Conservation (phyloP, 2,888 invertebrate species). For the Shargacucullia verbasci region DNA sequence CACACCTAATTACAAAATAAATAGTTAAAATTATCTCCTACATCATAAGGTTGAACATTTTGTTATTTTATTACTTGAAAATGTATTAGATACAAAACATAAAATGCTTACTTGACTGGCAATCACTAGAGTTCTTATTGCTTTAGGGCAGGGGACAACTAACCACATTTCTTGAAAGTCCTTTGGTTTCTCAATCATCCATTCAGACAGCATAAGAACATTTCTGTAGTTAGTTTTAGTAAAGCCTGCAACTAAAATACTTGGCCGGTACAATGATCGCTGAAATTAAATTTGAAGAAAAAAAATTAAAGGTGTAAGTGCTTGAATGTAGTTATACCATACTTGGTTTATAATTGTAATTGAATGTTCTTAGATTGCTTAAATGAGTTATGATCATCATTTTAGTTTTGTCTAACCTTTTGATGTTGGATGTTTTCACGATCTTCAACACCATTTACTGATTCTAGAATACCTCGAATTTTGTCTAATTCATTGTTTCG, state of each 20-base stretch:
- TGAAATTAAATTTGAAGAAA: slow-evolving; percentile 57
- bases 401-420: slow-evolving; percentile 43
- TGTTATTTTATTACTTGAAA: too few relatives aligned
- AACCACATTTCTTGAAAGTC: slow-evolving; percentile 93
- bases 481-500: slow-evolving; percentile 83
- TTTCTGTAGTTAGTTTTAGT: slow-evolving; percentile 74
- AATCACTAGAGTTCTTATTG: slow-evolving; percentile 94
- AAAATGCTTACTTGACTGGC: slow-evolving; percentile 79
- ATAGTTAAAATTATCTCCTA: too few relatives aligned
- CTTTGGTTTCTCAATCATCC: slow-evolving; percentile 96
- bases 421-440: slow-evolving; percentile 30
- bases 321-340: background rate
- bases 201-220: slow-evolving; percentile 97
- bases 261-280: slow-evolving; percentile 73
- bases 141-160: slow-evolving; percentile 94
- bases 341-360: too few relatives aligned
- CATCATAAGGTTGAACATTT: too few relatives aligned
- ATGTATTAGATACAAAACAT: background rate
- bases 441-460: slow-evolving; percentile 70
- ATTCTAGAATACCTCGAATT: slow-evolving; percentile 86
- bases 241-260: slow-evolving; percentile 83
- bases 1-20: too few relatives aligned
- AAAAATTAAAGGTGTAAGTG: too few relatives aligned
- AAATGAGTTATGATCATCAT: too few relatives aligned
- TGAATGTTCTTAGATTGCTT: too few relatives aligned